Evolutionary conservation across 2,888 invertebrate species (phyloP).

Genomic region (Oscheius sp.): DNA sequence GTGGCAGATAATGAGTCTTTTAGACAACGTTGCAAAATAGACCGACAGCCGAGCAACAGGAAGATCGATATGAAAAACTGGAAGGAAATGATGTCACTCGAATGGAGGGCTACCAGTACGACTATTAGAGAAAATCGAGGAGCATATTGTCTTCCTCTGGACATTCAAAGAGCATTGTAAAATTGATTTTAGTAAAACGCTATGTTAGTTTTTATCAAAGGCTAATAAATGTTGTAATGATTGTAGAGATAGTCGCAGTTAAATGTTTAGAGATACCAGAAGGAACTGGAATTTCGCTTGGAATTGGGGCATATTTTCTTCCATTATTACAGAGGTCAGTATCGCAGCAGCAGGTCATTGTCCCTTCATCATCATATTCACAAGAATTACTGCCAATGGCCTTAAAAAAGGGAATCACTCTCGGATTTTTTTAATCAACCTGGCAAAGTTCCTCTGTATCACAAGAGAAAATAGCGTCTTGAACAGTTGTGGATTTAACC

Average conservation of each 20-base stretch:
- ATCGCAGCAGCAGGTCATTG: conserved; percentile 6
- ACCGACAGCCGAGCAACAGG: background rate
- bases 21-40: conserved; percentile 13
- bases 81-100: conserved; percentile 38
- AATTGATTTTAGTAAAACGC: background rate
- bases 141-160: no score
- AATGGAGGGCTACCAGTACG: conserved; percentile 50
- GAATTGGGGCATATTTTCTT: conserved; percentile 1
- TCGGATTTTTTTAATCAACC: background rate
- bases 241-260: background rate
- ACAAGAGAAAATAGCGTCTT: background rate
- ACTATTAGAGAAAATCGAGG: conserved; percentile 32
- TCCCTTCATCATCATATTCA: background rate
- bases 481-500: background rate
- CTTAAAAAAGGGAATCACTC: background rate
- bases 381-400: conserved; percentile 11
- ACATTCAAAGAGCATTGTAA: background rate
- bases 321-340: conserved; percentile 17
- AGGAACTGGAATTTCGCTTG: background rate
- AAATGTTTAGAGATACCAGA: background rate
- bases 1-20: background rate
- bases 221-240: background rate
- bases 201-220: background rate
- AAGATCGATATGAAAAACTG: conserved; percentile 41
- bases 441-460: conserved; percentile 15